These are phyloP conservation scores for Hybos culiciformis DNA, from an alignment of 2,888 invertebrate genomes.

Conservation along the genomic window DNA sequence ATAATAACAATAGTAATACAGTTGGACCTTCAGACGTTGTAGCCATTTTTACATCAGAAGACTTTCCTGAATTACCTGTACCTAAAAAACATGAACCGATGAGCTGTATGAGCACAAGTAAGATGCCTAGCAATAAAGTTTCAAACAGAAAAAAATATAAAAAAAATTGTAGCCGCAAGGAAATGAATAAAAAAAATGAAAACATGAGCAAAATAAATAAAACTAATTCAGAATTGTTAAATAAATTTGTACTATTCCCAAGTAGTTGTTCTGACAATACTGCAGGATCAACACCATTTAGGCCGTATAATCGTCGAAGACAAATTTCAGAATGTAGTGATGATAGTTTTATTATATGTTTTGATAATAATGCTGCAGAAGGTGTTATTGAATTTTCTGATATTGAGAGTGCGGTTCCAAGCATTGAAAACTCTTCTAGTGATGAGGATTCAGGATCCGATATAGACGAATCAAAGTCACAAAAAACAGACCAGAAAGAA, in stretches of 20 bases:
- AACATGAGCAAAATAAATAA: background rate
- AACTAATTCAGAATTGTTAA: background rate
- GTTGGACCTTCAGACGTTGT: slow-evolving; percentile 8
- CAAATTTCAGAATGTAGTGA: slow-evolving; percentile 22
- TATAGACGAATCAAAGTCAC: too few relatives aligned
- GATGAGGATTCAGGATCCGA: too few relatives aligned
- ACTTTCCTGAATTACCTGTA: slow-evolving; percentile 16
- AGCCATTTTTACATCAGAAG: slow-evolving; percentile 16
- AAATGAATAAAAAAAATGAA: background rate
- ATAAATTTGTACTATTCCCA: background rate
- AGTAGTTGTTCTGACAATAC: background rate
- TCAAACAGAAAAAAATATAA: background rate
- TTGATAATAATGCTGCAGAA: slow-evolving; percentile 16
- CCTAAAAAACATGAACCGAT: slow-evolving; percentile 9
- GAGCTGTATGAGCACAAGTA: background rate
- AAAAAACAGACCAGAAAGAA: too few relatives aligned
- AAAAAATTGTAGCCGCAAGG: background rate
- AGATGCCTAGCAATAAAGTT: background rate
- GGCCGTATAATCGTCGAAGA: slow-evolving; percentile 10
- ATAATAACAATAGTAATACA: background rate
- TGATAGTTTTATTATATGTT: slow-evolving; percentile 20
- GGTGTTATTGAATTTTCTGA: slow-evolving; percentile 7
- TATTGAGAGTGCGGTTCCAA: background rate
- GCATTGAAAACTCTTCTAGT: too few relatives aligned
- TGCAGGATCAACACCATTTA: background rate